These are phyloP conservation scores for Helobdella robusta DNA, from an alignment of 2,888 invertebrate genomes.

Conservation along the genomic window DNA sequence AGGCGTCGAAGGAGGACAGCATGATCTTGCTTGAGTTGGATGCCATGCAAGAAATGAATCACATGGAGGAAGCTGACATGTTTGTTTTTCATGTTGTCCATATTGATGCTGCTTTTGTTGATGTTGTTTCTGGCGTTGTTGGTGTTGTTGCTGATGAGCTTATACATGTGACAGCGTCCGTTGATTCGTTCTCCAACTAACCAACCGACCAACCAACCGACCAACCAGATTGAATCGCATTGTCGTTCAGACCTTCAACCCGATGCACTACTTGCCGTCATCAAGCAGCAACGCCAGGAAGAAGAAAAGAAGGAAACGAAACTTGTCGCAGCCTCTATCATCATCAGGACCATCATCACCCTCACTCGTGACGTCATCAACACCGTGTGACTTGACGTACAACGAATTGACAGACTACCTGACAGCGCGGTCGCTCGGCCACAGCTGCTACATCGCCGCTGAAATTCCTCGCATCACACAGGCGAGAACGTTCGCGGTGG, in stretches of 20 bases:
- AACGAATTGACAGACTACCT: slow-evolving; percentile 52
- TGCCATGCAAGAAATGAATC: slow-evolving; percentile 49
- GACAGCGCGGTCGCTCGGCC: slow-evolving; percentile 60
- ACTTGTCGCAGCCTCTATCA: too few relatives aligned
- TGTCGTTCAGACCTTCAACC: too few relatives aligned
- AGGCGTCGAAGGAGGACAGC: slow-evolving; percentile 54
- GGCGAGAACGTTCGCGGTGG: slow-evolving; percentile 66
- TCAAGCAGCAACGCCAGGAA: background rate
- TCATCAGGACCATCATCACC: background rate
- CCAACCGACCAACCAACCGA: background rate
- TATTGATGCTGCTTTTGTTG: too few relatives aligned
- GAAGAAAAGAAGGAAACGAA: slow-evolving; percentile 6
- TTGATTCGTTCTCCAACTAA: background rate
- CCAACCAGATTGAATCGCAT: slow-evolving; percentile 43
- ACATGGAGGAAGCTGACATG: slow-evolving; percentile 59
- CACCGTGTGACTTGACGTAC: slow-evolving; percentile 32
- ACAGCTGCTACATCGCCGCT: slow-evolving; percentile 73
- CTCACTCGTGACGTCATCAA: background rate
- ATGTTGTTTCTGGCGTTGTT: background rate
- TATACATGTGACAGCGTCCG: slow-evolving; percentile 22
- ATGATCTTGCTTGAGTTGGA: slow-evolving; percentile 62
- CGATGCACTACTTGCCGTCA: background rate
- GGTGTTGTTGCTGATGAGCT: background rate
- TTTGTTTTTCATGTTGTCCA: slow-evolving; percentile 12
- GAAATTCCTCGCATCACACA: slow-evolving; percentile 61